These are phyloP conservation scores for Drosophila pegasa DNA, from an alignment of 2,888 invertebrate species.

Conservation along the genomic window DNA sequence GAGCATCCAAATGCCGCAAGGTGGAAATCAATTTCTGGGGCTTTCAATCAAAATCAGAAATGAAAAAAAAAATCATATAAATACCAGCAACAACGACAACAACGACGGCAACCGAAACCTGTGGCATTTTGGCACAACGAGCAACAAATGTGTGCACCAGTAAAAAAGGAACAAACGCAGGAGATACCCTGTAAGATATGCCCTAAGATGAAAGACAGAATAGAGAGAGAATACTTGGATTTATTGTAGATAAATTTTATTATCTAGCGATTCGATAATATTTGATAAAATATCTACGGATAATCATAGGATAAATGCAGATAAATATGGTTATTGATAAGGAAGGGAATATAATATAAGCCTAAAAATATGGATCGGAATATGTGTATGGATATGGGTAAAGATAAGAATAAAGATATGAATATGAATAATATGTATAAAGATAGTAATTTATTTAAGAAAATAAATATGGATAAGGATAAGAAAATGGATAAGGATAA, in stretches of 20 bases:
- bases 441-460: neutral
- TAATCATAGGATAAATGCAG: no score
- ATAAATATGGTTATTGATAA: no score
- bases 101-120: slow-evolving; percentile 12
- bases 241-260: no score
- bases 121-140: slow-evolving; percentile 52
- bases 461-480: neutral
- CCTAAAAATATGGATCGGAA: neutral
- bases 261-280: no score
- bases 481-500: neutral
- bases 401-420: neutral
- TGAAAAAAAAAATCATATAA: slow-evolving; percentile 34
- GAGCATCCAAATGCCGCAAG: slow-evolving; percentile 72
- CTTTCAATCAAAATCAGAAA: slow-evolving; percentile 77
- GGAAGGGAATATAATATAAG: no score
- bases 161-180: neutral
- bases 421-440: neutral
- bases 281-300: no score
- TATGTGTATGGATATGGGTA: neutral
- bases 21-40: slow-evolving; percentile 79
- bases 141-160: slow-evolving; percentile 11
- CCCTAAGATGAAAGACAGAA: no score
- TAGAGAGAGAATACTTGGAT: no score
- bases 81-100: slow-evolving; percentile 2
- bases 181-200: slow-evolving; percentile 40